Evolutionary conservation across 2,888 invertebrate species (phyloP).

Genomic region (Ophioninae sp.): DNA sequence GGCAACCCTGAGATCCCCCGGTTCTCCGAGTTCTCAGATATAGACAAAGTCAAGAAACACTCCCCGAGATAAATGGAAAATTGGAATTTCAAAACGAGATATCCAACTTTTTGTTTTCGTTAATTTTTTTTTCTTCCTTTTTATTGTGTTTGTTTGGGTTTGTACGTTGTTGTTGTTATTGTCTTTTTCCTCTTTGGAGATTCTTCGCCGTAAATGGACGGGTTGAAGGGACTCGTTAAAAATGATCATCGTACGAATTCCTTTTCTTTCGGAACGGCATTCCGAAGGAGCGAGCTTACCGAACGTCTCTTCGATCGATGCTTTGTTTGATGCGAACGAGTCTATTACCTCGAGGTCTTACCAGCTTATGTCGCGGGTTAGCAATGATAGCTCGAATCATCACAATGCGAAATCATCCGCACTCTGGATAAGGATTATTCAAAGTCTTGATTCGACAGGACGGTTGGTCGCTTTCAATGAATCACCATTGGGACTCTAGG

Average conservation of each 20-base stretch:
- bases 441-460: no score
- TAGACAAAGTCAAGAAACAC: conserved; percentile 30
- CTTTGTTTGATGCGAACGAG: background rate
- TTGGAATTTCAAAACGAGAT: conserved; percentile 45
- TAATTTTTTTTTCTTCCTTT: no score
- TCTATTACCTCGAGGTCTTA: background rate
- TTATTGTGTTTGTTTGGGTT: background rate
- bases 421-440: no score
- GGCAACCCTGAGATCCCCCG: conserved; percentile 56
- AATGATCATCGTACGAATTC: conserved; percentile 16
- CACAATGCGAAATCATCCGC: background rate
- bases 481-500: no score
- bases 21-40: conserved; percentile 53
- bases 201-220: conserved; percentile 9
- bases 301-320: background rate
- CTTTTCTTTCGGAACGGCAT: background rate
- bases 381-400: background rate
- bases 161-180: no score
- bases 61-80: conserved; percentile 23
- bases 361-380: background rate
- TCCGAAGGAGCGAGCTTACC: background rate
- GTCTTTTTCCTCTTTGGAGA: background rate
- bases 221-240: conserved; percentile 12
- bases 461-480: no score
- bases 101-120: conserved; percentile 16